Conservation (phyloP, 2,113 vertebrate species). For the Hippocampus comes region DNA sequence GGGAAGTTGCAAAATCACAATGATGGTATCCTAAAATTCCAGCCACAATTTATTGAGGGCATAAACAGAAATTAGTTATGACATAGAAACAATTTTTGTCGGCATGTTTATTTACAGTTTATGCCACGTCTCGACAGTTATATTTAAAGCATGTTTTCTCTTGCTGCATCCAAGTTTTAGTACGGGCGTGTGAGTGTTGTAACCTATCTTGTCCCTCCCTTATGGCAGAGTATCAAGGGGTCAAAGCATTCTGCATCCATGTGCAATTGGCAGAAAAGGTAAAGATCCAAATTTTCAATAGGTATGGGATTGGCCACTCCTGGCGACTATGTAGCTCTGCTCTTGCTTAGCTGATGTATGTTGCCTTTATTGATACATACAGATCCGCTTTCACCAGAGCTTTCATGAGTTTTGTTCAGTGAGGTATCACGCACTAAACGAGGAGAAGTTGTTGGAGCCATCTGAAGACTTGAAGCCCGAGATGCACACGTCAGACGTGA, state of each 20-base stretch:
- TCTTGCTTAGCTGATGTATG: background rate
- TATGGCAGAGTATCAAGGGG: too few species aligned
- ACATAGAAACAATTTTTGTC: too few species aligned
- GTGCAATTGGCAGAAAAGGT: too few species aligned
- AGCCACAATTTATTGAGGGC: background rate
- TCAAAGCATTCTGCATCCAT: too few species aligned
- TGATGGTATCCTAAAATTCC: background rate
- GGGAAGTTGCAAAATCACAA: too few species aligned
- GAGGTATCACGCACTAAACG: conserved; percentile 76
- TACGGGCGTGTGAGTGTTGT: too few species aligned
- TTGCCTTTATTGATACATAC: background rate
- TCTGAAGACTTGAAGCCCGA: conserved; percentile 71
- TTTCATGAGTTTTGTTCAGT: background rate
- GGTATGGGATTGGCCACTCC: too few species aligned
- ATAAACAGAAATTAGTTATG: background rate
- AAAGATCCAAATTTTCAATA: too few species aligned
- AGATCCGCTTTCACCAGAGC: too few species aligned
- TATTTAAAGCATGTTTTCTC: background rate
- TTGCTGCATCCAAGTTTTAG: background rate
- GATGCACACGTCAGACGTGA: conserved; percentile 67
- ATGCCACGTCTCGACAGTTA: background rate
- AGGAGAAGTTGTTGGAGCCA: conserved; percentile 65
- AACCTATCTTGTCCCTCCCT: too few species aligned
- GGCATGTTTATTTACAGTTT: background rate
- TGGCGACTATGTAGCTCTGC: too few species aligned